These are phyloP conservation scores for Troglohyphantes excavatus DNA, from an alignment of 2,888 invertebrate species.

Conservation along the genomic window DNA sequence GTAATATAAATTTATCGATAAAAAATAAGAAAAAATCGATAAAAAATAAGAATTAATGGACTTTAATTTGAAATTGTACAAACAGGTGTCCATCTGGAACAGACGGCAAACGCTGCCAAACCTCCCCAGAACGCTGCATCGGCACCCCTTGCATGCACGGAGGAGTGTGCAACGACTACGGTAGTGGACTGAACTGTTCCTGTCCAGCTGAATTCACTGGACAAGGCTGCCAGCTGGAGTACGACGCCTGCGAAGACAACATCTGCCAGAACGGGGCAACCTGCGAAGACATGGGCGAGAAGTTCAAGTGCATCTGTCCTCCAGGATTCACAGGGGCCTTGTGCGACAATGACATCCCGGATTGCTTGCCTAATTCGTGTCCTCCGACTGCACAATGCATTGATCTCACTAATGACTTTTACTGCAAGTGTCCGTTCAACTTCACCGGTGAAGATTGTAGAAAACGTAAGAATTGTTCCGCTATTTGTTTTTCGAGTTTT, in stretches of 20 bases:
- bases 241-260: conserved; percentile 85
- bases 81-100: conserved; percentile 94
- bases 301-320: conserved; percentile 93
- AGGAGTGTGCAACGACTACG: conserved; percentile 97
- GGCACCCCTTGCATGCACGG: conserved; percentile 98
- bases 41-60: too few species aligned
- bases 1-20: too few species aligned
- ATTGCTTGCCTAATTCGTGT: conserved; percentile 96
- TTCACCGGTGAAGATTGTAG: conserved; percentile 97
- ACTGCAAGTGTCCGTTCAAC: conserved; percentile 98
- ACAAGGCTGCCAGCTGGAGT: conserved; percentile 96
- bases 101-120: conserved; percentile 98
- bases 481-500: too few species aligned
- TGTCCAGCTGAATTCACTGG: conserved; percentile 93
- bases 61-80: too few species aligned
- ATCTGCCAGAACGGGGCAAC: conserved; percentile 96
- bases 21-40: too few species aligned
- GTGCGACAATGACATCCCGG: conserved; percentile 94
- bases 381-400: conserved; percentile 96
- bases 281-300: conserved; percentile 85
- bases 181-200: conserved; percentile 96
- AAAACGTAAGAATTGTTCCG: conserved; percentile 90
- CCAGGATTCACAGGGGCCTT: conserved; percentile 89
- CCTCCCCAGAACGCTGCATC: conserved; percentile 96
- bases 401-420: conserved; percentile 93